A percentile compares a stretch with the other conserved stretches of the same genome.
phyloP scores from a whole-genome alignment of 2,797 vertebrate genomes.

The Mormyrus proboscirostris region DNA sequence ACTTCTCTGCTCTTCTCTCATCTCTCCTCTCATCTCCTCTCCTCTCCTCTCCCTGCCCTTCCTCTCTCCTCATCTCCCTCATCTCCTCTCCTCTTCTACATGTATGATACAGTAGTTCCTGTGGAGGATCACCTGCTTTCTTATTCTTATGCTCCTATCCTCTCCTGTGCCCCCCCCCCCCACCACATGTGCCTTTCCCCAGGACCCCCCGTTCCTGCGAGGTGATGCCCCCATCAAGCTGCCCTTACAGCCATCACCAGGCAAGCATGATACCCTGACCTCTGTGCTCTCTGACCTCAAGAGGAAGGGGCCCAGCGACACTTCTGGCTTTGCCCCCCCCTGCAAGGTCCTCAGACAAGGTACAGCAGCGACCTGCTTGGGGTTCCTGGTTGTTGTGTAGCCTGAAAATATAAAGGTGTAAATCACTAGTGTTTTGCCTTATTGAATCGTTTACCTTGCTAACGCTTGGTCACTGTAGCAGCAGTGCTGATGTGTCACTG shows the following conservation, averaged over 20 bases:
- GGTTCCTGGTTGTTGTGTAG: background rate
- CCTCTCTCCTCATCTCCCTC: too few species aligned
- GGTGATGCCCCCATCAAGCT: background rate
- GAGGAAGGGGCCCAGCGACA: slow-evolving; percentile 58
- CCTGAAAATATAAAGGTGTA: background rate
- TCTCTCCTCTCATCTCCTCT: too few species aligned
- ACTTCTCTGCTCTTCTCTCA: too few species aligned
- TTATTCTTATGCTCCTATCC: background rate
- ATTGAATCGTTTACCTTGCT: background rate
- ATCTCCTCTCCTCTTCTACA: background rate
- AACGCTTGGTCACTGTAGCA: background rate
- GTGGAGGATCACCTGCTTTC: background rate
- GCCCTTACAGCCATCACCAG: slow-evolving; percentile 12
- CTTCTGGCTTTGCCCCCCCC: slow-evolving; percentile 41
- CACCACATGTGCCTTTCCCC: background rate
- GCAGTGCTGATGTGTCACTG: background rate
- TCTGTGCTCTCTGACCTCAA: slow-evolving; percentile 57
- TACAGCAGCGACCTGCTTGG: background rate
- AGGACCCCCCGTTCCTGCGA: background rate
- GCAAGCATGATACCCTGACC: slow-evolving; percentile 51
- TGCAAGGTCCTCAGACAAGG: slow-evolving; percentile 59
- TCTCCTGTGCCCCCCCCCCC: background rate
- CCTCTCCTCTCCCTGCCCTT: too few species aligned
- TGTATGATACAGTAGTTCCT: background rate
- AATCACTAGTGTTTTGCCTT: background rate